Evolutionary conservation across 2,888 invertebrate genomes (phyloP), one percentile per base, ranked within the genome.

Genomic region (Mimumesa dahlbomi): DNA sequence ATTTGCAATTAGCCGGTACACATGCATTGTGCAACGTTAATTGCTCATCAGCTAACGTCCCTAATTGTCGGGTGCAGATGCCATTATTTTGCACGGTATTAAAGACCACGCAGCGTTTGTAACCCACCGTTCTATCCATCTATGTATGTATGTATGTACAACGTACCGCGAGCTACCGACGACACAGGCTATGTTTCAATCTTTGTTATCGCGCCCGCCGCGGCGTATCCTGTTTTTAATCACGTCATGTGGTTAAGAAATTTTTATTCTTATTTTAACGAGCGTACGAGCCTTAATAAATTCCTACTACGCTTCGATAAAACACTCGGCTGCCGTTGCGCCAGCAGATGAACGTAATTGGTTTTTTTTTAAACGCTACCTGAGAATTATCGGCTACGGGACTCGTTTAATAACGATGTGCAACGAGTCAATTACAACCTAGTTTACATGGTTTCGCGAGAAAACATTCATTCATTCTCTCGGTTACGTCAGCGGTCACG

Each of bases 1-100:
- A 66, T 73, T 80, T 52, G 76, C 74, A 81, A 83, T 85, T 82
- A 82, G 59, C 75, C 56, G 49, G 48, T 46, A 58, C 66, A 71
- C 67, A 67, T 62, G 71, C 67, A 66, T 85, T 85, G 81, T 81
- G 85, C 81, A 85, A 85, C 71, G 62, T 21, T 84, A 85, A 85
- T 85, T 81, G 73, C 73, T 84, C 82, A 82, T 84, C 82, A 79
- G 73, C 76, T 52, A 76, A 80, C 76, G 57, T 77, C 64, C 76
- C 70, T 82, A 84, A 83, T 82, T 73, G 75, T 75, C 65, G 69
- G 45, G 48, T 75, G 59, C 61, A 68, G 65, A 73, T 68, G 73
- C 75, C 71, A 80, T 79, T 73, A 77, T 83, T 80, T 82, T 83
- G n/a, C 75, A 62, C 78, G 74, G 59, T 78, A 78, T 75, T 79